Evolutionary conservation across 2,888 invertebrate species (phyloP).

Genomic region (Neocrepidodera transversa): DNA sequence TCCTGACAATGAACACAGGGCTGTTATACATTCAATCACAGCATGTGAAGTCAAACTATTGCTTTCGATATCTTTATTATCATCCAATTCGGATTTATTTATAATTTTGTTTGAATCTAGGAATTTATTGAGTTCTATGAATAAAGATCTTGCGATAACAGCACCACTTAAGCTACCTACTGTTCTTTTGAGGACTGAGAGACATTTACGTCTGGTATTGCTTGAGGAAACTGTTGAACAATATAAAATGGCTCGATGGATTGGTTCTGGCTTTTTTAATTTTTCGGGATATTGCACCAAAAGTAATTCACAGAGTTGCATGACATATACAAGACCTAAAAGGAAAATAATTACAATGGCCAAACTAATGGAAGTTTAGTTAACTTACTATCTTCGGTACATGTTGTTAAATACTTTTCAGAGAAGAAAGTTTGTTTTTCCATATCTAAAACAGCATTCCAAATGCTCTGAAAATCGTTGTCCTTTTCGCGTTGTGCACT

Average conservation of each 20-base stretch:
- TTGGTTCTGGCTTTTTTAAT: conserved; percentile 68
- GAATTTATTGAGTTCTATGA: conserved; percentile 71
- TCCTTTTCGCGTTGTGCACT: conserved; percentile 60
- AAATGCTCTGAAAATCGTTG: conserved; percentile 65
- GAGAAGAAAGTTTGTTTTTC: conserved; percentile 83
- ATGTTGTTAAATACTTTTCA: conserved; percentile 78
- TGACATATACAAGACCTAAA: conserved; percentile 72
- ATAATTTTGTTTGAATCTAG: conserved; percentile 70
- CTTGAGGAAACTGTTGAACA: conserved; percentile 69
- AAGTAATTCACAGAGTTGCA: conserved; percentile 76
- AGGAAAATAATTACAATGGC: no score
- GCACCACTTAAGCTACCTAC: conserved; percentile 66
- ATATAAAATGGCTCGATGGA: conserved; percentile 75
- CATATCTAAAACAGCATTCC: conserved; percentile 75
- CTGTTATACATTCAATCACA: conserved; percentile 57
- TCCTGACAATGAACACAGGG: conserved; percentile 57
- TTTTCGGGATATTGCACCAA: conserved; percentile 73
- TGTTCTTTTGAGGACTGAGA: conserved; percentile 68
- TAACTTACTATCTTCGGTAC: conserved; percentile 71
- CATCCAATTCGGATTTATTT: conserved; percentile 47
- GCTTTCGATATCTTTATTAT: conserved; percentile 60
- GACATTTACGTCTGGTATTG: conserved; percentile 69
- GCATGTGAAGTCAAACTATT: conserved; percentile 62
- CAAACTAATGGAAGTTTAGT: neutral
- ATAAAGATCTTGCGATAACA: conserved; percentile 68